Evolutionary conservation across 2,888 invertebrate species (phyloP), one percentile per base, ranked within the genome.

Genomic region (Torymus aiolomorphi): DNA sequence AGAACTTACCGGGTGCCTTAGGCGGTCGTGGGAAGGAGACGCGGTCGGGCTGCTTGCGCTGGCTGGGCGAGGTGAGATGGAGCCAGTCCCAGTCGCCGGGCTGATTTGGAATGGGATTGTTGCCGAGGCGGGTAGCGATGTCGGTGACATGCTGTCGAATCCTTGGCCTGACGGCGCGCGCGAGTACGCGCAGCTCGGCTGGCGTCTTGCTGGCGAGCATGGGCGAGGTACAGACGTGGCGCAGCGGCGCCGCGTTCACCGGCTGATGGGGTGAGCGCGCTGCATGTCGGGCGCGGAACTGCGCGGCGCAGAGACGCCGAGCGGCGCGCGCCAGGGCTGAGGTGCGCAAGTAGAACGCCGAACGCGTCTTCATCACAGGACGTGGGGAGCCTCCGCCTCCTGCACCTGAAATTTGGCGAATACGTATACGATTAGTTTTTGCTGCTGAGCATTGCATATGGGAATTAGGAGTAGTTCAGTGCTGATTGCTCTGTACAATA

Each of bases 281-380:
- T 82, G 96, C 96, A 91, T 97, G 97, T 20, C 96, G 91, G 5
- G 97, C 95, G 86, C 95, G 94, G 86, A 95, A 93, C 87, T 97
- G 94, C 86, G 95, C 95, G 85, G 95, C 94, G 90, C 97, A 97
- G 83, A 98, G 92, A 83, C 97, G 93, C 82, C 98, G 94, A 76
- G 98, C 97, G 83, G 97, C 94, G 86, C 97, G 94, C 81, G 98
- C 97, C 89, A 97, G 93, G 80, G 97, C 95, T 87, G 97, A 97
- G 76, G 97, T 97, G 90, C 96, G 95, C 88, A 98, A 93, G 92
- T 97, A 98, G 92, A 98, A 98, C 81, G 98, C 98, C 84, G 98
- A 97, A 88, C 98, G 94, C 74, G 98, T 98, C 92, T 98, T 98
- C 97, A 98, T 97, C 65, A 98, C 97, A 73, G 98, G 98, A 77